These are phyloP conservation scores for Alviniconcha strummeri DNA, from an alignment of 2,888 invertebrate genomes.

Conservation along the genomic window DNA sequence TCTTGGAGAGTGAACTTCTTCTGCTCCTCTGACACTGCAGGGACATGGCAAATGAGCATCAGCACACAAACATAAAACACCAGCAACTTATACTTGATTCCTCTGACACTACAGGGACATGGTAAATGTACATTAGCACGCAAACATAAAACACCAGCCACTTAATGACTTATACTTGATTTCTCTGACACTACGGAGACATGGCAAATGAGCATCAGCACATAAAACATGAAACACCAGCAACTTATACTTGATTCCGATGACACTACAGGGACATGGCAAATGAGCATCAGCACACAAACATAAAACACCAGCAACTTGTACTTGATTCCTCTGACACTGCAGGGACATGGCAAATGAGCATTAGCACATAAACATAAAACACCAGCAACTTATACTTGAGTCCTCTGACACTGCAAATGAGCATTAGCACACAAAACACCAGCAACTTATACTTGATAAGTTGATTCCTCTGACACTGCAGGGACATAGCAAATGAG, in stretches of 20 bases:
- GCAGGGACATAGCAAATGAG: background rate
- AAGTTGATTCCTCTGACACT: background rate
- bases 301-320: background rate
- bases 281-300: background rate
- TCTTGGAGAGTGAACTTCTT: constrained; percentile 25
- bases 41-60: background rate
- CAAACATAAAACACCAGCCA: background rate
- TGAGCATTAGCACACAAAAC: background rate
- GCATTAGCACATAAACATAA: background rate
- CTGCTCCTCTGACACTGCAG: constrained; percentile 19
- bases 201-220: background rate
- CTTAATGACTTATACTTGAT: background rate
- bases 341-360: background rate
- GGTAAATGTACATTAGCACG: background rate
- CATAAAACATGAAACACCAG: background rate
- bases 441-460: background rate
- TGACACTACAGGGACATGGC: background rate
- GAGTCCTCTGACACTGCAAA: background rate
- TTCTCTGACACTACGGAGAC: background rate
- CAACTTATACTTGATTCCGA: no score
- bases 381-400: background rate
- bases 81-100: no score
- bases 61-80: background rate
- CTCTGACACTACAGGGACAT: no score
- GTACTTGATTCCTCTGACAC: background rate